A percentile compares a stretch with the other conserved stretches of the same genome.
Evolutionary conservation across 2,797 vertebrate species (phyloP).

Genomic region (Loriculus beryllinus): DNA sequence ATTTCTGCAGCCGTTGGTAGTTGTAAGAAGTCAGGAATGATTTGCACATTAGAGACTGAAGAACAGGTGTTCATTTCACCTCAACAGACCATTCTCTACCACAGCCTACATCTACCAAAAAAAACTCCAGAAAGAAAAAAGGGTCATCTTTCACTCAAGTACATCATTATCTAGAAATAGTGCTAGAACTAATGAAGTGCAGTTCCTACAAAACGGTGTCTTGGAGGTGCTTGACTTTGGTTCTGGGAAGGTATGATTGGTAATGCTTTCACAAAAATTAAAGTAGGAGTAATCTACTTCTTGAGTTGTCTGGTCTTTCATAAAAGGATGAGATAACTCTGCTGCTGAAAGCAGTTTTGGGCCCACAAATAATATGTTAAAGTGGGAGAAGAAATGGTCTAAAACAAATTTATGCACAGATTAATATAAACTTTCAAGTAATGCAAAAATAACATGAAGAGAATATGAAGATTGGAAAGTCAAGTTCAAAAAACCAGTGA

Average conservation of each 20-base stretch:
- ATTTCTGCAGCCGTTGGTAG: background rate
- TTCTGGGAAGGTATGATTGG: background rate
- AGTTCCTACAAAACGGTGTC: background rate
- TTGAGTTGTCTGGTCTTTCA: background rate
- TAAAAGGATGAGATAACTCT: background rate
- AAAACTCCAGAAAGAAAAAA: background rate
- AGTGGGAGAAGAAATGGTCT: background rate
- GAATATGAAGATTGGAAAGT: background rate
- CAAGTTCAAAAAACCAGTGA: background rate
- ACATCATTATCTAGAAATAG: background rate
- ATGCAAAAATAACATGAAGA: background rate
- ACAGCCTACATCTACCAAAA: background rate
- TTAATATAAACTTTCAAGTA: background rate
- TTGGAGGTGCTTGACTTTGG: background rate
- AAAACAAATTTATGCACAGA: background rate
- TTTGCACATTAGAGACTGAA: background rate
- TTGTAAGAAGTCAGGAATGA: background rate
- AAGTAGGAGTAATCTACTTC: background rate
- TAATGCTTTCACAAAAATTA: background rate
- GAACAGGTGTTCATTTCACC: background rate
- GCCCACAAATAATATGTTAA: background rate
- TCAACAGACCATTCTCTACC: background rate
- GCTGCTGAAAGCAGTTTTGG: background rate
- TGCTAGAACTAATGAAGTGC: background rate
- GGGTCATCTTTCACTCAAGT: background rate